Base-by-base conservation (phyloP, 2,888 invertebrate genomes). In the Aphodius sticticus region DNA sequence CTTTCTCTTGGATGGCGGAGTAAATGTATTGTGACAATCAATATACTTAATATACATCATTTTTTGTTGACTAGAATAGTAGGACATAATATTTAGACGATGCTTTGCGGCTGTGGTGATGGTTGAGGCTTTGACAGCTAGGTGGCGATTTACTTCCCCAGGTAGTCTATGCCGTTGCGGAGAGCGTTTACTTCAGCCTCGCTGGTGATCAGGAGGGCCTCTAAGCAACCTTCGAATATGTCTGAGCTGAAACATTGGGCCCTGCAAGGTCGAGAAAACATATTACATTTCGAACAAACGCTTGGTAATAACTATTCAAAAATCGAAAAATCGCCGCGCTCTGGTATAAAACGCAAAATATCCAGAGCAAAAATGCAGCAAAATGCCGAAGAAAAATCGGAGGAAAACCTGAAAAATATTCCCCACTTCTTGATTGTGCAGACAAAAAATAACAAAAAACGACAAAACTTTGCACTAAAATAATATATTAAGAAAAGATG, bases 21-120 rank as follows among this genome's bases (percentile, higher is more conserved):
- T 74, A 74, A 74, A 35, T 37, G 74, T 53, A 53, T 53, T 12
- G 12, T 53, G 53, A 53, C 53, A 53, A 53, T 53, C 16, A 74
- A 74, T 74, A 74, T 74, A 74, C 74, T 36, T 37, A 74, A 26
- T 74, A 74, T 74, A 74, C 74, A 36, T 53, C 53, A 53, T 74
- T 70, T 74, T 74, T 74, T n/a, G 74, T 74, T 74, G 74, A 74
- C 74, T 74, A 74, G 74, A 74, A 74, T 74, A 74, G 74, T 36
- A 74, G 74, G 74, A 74, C 74, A 74, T 53, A 53, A 53, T 53
- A 53, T 9, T 53, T 53, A 53, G 53, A 53, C 53, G 12, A 53
- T 53, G 53, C 53, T 53, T 53, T 53, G 53, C 53, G 53, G 53
- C 53, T 53, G 53, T 53, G 12, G 37, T 37, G 74, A 74, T 37